Evolutionary conservation across 2,888 invertebrate genomes (phyloP), one percentile per base, ranked within the genome.

Genomic region (Luperina testacea): DNA sequence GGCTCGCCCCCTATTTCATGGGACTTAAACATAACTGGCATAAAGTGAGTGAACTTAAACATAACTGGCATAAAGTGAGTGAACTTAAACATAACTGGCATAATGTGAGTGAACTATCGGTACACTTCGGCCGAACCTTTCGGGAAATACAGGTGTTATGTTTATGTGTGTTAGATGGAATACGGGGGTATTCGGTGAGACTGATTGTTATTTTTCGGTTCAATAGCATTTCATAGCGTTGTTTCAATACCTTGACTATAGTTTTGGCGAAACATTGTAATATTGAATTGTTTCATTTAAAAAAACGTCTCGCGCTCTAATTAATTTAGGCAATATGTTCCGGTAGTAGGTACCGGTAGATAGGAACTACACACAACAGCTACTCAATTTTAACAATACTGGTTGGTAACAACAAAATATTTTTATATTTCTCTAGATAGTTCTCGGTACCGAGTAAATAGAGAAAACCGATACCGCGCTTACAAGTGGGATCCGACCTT

Each of bases 401-500:
- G 42, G 27, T 27, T 32, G 72, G 11, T 73, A 24, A 17, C 17
- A 63, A 48, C 7, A 63, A 75, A 32, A 13, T 77, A 32, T 77
- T 64, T n/a, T 20, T 2, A 11, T 24, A 11, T 57, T 9, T 57
- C 24, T n/a, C 3, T 9, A 20, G 27, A 73, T n/a, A 45, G 15
- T 45, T 48, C n/a, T 27, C 27, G 27, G 8, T 48, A 57, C 11
- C 42, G 9, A n/a, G 2, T 68, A 53, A 53, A 42, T 1, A 63
- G 17, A 57, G 32, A 45, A 53, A 45, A 32, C n/a, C 32, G 70
- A 80, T 64, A 64, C 32, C 63, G 17, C 17, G 32, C 13, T n/a
- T 20, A 51, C n/a, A 32, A 70, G 80, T 78, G n/a, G 45, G 63
- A 45, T 24, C 27, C 17, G 2, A 61, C 59, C 68, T 51, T 78